phyloP scores from a whole-genome alignment of 2,797 vertebrate species.

The Halcyon smyrnensis region DNA sequence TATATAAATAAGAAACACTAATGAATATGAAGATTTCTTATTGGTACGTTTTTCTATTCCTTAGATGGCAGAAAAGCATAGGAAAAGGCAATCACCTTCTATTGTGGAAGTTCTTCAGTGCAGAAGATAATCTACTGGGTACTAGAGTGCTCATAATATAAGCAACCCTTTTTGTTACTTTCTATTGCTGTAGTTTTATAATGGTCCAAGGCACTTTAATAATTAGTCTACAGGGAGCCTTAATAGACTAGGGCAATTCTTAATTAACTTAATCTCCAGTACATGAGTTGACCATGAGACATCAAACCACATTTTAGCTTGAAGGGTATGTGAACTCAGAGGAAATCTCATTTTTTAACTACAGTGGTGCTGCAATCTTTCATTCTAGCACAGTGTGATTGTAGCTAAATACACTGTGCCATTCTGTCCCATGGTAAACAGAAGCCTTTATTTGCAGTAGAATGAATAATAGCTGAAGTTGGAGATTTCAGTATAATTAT shows the following conservation, averaged over 20 bases:
- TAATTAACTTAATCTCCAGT: slow-evolving; percentile 83
- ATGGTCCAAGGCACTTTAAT: slow-evolving; percentile 80
- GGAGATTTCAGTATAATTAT: slow-evolving; percentile 6
- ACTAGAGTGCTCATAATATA: slow-evolving; percentile 72
- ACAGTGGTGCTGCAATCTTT: slow-evolving; percentile 35
- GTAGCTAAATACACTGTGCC: slow-evolving; percentile 17
- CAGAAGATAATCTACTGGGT: slow-evolving; percentile 72
- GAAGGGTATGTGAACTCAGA: slow-evolving; percentile 74
- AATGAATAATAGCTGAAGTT: slow-evolving; percentile 46
- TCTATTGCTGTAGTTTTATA: slow-evolving; percentile 76
- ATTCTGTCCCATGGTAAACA: slow-evolving; percentile 27
- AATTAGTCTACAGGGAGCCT: slow-evolving; percentile 83
- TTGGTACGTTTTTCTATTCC: slow-evolving; percentile 47
- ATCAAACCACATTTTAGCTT: slow-evolving; percentile 78
- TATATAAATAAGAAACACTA: background rate
- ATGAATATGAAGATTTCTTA: slow-evolving; percentile 18
- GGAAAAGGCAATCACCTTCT: slow-evolving; percentile 56
- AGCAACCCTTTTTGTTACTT: slow-evolving; percentile 73
- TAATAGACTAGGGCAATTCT: slow-evolving; percentile 79
- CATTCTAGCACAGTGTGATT: slow-evolving; percentile 43
- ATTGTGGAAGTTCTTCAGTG: slow-evolving; percentile 47
- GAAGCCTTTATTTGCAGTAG: slow-evolving; percentile 55
- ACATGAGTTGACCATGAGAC: slow-evolving; percentile 81
- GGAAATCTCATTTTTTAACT: slow-evolving; percentile 75
- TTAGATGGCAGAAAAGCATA: slow-evolving; percentile 58